These are phyloP conservation scores for Phataginus tetradactyla DNA, from an alignment of 2,797 vertebrate species.

Conservation along the genomic window DNA sequence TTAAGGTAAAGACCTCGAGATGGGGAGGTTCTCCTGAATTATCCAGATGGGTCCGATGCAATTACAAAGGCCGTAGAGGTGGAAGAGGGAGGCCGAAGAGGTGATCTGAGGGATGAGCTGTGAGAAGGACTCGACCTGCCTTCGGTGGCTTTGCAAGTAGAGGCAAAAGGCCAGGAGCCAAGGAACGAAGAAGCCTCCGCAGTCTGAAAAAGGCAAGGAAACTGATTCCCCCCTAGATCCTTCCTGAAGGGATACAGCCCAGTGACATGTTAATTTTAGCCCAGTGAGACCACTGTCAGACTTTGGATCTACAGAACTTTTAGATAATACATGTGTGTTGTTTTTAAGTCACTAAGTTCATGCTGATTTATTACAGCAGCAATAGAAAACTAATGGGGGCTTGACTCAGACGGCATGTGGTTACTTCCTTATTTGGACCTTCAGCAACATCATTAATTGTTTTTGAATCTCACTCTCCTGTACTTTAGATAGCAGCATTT, in stretches of 20 bases:
- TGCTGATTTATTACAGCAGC: background rate
- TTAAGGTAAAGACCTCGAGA: background rate
- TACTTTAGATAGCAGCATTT: background rate
- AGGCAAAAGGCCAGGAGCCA: background rate
- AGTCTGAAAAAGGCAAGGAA: background rate
- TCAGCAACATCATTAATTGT: background rate
- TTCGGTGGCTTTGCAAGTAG: background rate
- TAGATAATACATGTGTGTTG: background rate
- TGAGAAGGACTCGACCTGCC: background rate
- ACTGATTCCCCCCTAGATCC: background rate
- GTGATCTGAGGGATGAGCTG: background rate
- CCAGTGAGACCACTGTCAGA: background rate
- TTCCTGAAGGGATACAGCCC: background rate
- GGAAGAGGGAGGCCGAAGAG: background rate
- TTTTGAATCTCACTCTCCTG: background rate
- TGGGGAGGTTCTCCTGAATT: background rate
- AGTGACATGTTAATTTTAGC: background rate
- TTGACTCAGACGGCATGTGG: background rate
- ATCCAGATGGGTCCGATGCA: background rate
- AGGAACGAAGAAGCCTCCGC: background rate
- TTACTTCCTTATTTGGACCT: background rate
- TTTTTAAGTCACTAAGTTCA: background rate
- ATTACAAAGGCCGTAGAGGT: background rate
- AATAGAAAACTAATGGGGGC: background rate
- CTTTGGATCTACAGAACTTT: background rate